phyloP scores from a whole-genome alignment of 2,797 vertebrate species.

The Eulemur mongoz region DNA sequence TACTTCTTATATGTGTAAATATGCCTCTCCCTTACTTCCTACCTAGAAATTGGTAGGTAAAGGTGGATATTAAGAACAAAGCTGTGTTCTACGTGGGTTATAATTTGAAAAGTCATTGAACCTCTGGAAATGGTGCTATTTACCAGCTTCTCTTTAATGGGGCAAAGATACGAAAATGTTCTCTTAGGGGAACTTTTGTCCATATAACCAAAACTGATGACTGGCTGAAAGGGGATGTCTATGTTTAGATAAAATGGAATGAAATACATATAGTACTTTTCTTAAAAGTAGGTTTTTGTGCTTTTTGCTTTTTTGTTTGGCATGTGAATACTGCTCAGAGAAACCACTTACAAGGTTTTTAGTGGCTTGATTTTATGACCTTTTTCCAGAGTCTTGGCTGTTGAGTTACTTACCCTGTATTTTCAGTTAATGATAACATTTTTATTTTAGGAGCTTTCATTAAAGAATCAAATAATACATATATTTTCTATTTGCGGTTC shows the following conservation, averaged over 20 bases:
- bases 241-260: conserved; percentile 30
- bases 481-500: conserved; percentile 53
- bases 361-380: conserved; percentile 57
- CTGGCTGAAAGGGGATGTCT: conserved; percentile 60
- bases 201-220: conserved; percentile 54
- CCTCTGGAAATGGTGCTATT: conserved; percentile 67
- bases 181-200: conserved; percentile 65
- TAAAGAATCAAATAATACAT: conserved; percentile 51
- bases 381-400: conserved; percentile 63
- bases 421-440: conserved; percentile 61
- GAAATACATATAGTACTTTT: conserved; percentile 44
- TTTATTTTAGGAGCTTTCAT: conserved; percentile 51
- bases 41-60: conserved; percentile 17
- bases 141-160: conserved; percentile 57
- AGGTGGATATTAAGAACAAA: conserved; percentile 40
- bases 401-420: conserved; percentile 59
- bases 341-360: conserved; percentile 34
- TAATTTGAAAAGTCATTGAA: conserved; percentile 1
- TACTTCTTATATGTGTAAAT: conserved; percentile 41
- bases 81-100: conserved; percentile 27
- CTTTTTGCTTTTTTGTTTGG: conserved; percentile 72
- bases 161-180: conserved; percentile 67
- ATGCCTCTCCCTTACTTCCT: conserved; percentile 54
- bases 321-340: conserved; percentile 65
- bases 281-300: conserved; percentile 57